Base-by-base conservation (phyloP, 2,797 vertebrate species). In the Poeciliopsis paucimaculata region DNA sequence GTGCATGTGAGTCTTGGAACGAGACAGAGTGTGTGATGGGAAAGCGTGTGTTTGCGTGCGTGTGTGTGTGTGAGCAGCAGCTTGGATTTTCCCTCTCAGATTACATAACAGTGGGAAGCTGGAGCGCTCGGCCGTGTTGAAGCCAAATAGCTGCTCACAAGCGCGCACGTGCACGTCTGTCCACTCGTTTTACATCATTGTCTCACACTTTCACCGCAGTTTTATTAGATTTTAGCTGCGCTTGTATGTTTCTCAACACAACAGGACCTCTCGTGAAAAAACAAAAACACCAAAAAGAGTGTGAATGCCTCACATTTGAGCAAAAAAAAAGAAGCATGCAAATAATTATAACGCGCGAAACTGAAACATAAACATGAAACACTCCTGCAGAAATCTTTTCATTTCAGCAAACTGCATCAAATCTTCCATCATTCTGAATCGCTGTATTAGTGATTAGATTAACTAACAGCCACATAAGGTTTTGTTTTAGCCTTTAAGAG, bases 81-180 rank as follows among this genome's bases (percentile, higher is more conserved):
- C 88, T 91, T 93, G 90, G 91, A 91, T 92, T 92, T 93, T 95
- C 93, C 94, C 94, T 92, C 94, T 96, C 94, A 96, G 92, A 95
- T 95, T 96, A 95, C 92, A 93, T 77, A 94, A 95, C 91, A 94
- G 91, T 92, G 94, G 94, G 92, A 96, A 89, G 86, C 94, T 95
- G 91, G 84, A 87, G 90, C 90, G 86, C 86, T 91, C 87, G 53
- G 87, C 92, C 92, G 90, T 86, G 91, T 86, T 74, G 86, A 95
- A 95, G 93, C 91, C 94, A 94, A 95, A 93, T 90, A 84, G 88
- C 89, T 86, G 79, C 90, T 90, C 72, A 73, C 74, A 77, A 70
- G 82, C 81, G 87, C 78, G 85, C 68, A 76, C 28, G 15, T 73
- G 60, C 60, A 68, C 73, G 75, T 76, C 31, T 68, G 51, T 49